Base-by-base conservation (phyloP, 2,888 invertebrate genomes). In the Hemicrepidius hirtus region DNA sequence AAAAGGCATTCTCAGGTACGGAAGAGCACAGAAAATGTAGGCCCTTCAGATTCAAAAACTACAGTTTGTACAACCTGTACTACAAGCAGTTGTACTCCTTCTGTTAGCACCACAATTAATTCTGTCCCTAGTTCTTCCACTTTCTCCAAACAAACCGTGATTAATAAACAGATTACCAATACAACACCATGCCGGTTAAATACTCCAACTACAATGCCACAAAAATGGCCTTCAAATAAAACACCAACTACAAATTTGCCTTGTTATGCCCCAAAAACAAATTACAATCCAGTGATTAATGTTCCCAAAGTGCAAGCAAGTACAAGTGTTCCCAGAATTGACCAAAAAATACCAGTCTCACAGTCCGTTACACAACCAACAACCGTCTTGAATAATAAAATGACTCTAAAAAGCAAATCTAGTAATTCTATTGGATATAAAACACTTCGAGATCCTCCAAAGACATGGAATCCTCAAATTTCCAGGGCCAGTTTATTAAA, bases 401-500 rank as follows among this genome's bases (percentile, higher is more conserved):
- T 68, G 28, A 72, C 55, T 10, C 78, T 80, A 28, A 85, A 84
- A 70, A 74, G 78, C 3, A 86, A 85, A 79, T 78, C 84, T 3
- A 82, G 79, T 64, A 80, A 86, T 20, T 84, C 88, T 0, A 84
- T 87, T 6, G 88, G 89, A 0, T 91, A 91, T 78, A 91, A 90
- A 78, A 91, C 91, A 0, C 82, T 90, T 9, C 86, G 90, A 18
- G 88, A 89, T 77, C 90, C 91, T 0, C 90, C 91, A 0, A 90
- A 89, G 80, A 88, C 88, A 13, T 91, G 91, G 91, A 91, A 91
- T 81, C 90, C 90, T 2, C 90, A 89, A 49, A 85, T 90, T 40
- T 87, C 90, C 1, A 86, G 88, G 73, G 87, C 88, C 62, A 86
- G 87, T 77, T 82, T 85, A 41, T 81, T 77, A 46, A 85, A 84